Conservation (phyloP, 1,140 invertebrate species). For the Lutraria rhynchaena region DNA sequence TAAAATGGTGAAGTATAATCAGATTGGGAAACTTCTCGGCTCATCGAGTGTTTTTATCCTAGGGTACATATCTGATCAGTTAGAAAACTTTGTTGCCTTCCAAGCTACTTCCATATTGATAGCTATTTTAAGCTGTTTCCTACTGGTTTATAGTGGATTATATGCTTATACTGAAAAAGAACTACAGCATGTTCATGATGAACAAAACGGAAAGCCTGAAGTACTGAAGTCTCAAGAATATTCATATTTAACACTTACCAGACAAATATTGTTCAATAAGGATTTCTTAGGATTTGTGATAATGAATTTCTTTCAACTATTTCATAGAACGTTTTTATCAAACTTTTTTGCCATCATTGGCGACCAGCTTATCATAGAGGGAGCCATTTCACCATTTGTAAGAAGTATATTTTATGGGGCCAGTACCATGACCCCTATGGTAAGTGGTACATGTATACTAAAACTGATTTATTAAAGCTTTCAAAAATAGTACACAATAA, state of each 20-base stretch:
- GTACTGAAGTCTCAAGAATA: constrained; percentile 36
- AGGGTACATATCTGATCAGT: constrained; percentile 69
- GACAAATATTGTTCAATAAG: constrained; percentile 67
- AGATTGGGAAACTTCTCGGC: constrained; percentile 75
- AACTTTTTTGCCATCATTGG: constrained; percentile 72
- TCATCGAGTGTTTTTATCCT: constrained; percentile 66
- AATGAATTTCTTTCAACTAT: constrained; percentile 73
- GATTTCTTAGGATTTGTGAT: constrained; percentile 74
- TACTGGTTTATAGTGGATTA: constrained; percentile 72
- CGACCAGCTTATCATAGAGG: constrained; percentile 65
- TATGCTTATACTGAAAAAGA: constrained; percentile 76
- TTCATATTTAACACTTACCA: constrained; percentile 62
- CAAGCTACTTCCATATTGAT: constrained; percentile 72
- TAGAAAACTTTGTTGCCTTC: constrained; percentile 76
- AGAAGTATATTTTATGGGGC: constrained; percentile 71
- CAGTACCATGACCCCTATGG: not conserved
- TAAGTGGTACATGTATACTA: not conserved
- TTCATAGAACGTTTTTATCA: constrained; percentile 67
- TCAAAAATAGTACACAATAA: too few relatives aligned
- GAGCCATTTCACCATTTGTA: constrained; percentile 48
- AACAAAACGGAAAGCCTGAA: not conserved
- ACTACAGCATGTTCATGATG: constrained; percentile 37
- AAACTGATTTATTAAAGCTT: too few relatives aligned
- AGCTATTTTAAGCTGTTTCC: constrained; percentile 67
- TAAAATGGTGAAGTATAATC: constrained; percentile 76